Evolutionary conservation across 2,888 invertebrate genomes (phyloP), one percentile per base, ranked within the genome.

Genomic region (Lathronympha strigana): DNA sequence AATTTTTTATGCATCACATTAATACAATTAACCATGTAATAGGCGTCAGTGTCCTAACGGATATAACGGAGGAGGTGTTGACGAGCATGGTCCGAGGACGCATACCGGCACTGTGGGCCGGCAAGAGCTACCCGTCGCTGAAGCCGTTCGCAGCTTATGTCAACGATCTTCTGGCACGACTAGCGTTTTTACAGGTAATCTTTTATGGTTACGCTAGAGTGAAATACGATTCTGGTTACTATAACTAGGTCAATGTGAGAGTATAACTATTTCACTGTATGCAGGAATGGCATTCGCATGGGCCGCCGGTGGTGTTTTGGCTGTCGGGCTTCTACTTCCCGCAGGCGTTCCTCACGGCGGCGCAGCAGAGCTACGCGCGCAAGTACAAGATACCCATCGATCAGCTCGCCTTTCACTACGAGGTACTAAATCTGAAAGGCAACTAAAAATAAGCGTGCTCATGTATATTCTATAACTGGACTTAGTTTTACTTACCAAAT

Each of bases 321-420:
- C 81, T 98, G 36, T 96, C 98, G 0, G 98, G 98, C 0, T 98
- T 98, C 88, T 98, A 95, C 91, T 98, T 98, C 84, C 98, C 98
- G 0, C 98, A 98, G 88, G 98, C 98, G 1, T 98, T 98, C 88
- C 93, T 98, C 54, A 98, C 98, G 3, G 98, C 98, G 4, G 97
- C 96, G 15, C 96, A 97, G 82, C 98, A 98, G 91, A 98, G 98
- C 87, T 98, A 94, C 85, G 98, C 98, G 4, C 93, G 98, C 72
- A 98, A 97, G 84, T 97, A 97, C 89, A 95, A 94, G 67, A 97
- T 98, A 76, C 98, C 98, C 28, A 98, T 98, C 72, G 98, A 98
- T 90, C 93, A 96, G 74, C 90, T 97, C 47, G 93, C 94, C 67
- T 98, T 96, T 79, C 96, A 97, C 82, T 97, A 97, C 72, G 93